phyloP scores from a whole-genome alignment of 2,888 invertebrate genomes.

The Nemurella pictetii region DNA sequence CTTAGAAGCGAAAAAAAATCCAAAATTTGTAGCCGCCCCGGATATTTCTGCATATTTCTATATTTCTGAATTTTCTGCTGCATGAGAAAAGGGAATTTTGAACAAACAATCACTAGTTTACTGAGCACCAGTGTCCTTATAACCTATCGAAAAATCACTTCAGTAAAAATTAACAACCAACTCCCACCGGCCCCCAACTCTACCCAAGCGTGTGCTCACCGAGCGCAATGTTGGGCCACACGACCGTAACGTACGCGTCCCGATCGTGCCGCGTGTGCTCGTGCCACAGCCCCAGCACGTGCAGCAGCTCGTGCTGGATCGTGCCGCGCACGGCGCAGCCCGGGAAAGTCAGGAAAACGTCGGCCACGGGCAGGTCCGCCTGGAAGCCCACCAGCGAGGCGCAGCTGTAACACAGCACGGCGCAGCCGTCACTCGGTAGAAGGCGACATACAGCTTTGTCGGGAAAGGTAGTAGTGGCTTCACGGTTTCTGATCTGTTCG shows the following conservation, averaged over 20 bases:
- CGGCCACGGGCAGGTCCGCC: slow-evolving; percentile 21
- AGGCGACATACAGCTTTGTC: no score
- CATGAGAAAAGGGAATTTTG: no score
- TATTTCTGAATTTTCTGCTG: no score
- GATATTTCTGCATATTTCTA: no score
- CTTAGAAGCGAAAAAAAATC: no score
- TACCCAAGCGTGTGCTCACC: slow-evolving; percentile 41
- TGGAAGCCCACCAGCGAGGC: slow-evolving; percentile 10
- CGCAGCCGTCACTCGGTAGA: background rate
- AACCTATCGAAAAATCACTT: no score
- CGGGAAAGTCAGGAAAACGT: slow-evolving; percentile 45
- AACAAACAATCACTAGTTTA: no score
- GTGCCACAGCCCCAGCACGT: slow-evolving; percentile 49
- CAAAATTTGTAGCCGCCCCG: no score
- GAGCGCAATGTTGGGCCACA: slow-evolving; percentile 46
- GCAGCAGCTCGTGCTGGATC: slow-evolving; percentile 49
- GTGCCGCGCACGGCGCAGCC: slow-evolving; percentile 46
- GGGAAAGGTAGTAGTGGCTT: no score
- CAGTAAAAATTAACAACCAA: no score
- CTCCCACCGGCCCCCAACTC: background rate
- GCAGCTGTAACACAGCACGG: background rate
- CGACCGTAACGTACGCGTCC: slow-evolving; percentile 46
- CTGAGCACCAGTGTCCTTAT: no score
- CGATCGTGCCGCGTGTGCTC: slow-evolving; percentile 48
- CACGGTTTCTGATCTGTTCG: no score